phyloP scores from a whole-genome alignment of 2,888 invertebrate species.

The Junonia oenone region DNA sequence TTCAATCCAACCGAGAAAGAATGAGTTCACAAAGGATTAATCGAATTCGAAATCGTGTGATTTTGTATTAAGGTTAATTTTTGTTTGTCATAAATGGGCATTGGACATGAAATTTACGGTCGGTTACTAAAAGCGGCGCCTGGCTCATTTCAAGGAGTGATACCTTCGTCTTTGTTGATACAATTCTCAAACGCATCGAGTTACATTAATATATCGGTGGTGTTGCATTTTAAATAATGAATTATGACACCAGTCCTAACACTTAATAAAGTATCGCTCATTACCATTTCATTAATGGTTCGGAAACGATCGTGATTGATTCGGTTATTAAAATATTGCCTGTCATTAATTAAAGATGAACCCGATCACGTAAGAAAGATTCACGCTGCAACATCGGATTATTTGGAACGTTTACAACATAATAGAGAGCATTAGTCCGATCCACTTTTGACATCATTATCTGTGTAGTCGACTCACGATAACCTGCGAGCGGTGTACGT shows the following conservation, averaged over 20 bases:
- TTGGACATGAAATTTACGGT: constrained; percentile 69
- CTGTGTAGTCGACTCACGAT: constrained; percentile 73
- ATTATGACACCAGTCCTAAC: background rate
- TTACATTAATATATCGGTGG: constrained; percentile 2
- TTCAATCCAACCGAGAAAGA: constrained; percentile 57
- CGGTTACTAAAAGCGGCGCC: constrained; percentile 61
- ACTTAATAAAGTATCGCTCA: background rate
- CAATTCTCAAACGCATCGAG: constrained; percentile 44
- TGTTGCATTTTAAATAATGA: background rate
- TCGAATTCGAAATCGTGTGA: constrained; percentile 48
- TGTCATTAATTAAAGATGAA: constrained; percentile 30
- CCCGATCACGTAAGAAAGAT: constrained; percentile 34
- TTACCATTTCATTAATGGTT: constrained; percentile 36
- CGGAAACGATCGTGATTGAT: constrained; percentile 37
- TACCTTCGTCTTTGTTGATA: constrained; percentile 63
- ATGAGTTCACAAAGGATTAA: constrained; percentile 39
- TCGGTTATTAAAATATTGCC: constrained; percentile 39
- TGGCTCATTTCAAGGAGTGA: constrained; percentile 64
- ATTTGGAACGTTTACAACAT: constrained; percentile 69
- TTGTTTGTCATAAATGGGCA: constrained; percentile 46
- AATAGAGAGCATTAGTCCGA: constrained; percentile 76
- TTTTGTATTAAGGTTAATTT: constrained; percentile 57
- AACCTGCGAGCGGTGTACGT: constrained; percentile 67
- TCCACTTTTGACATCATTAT: constrained; percentile 80
- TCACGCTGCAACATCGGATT: constrained; percentile 52